Evolutionary conservation across 2,888 invertebrate species (phyloP), one percentile per base, ranked within the genome.

Genomic region (Saturnia japonica): DNA sequence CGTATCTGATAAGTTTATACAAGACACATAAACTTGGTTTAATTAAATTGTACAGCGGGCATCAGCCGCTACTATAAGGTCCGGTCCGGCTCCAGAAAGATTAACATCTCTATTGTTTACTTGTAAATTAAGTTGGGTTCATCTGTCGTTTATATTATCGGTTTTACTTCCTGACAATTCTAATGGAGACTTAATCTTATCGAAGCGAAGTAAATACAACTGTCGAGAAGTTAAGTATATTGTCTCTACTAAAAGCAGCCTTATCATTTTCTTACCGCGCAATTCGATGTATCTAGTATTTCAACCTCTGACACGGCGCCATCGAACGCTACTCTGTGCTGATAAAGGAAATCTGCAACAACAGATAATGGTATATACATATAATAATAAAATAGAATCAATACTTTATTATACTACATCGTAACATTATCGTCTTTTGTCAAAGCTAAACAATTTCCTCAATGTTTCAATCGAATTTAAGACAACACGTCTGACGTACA

Each of bases 251-350:
- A 75, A 75, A 75, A 78, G 76, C 75, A 74, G 76, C 71, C 66
- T 66, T 70, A 66, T 70, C 54, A 54, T 66, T 70, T 77, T 76
- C 96, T 96, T 94, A 97, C 97, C 95, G 96, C 96, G 94, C 96
- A 97, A 94, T 96, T 96, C 80, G 96, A 97, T 79, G 96, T 97
- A 91, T 96, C 97, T 91, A 96, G 94, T 89, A 96, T 96, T 94
- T 96, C 97, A 81, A 96, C 96, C 91, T 97, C 97, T 74, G 96
- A 96, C 78, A 96, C 95, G 77, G 96, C 96, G 83, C 96, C 96
- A 88, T 97, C 97, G 89, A 97, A 96, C 76, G 96, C 96, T 80
- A 96, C 96, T 88, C 96, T 95, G 88, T 97, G 97, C 83, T 96
- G 95, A 91, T 97, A 97, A 78, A 96, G 95, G 88, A 96, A 96